Evolutionary conservation across 2,888 invertebrate species (phyloP).

Genomic region (Brachypterus glaber): DNA sequence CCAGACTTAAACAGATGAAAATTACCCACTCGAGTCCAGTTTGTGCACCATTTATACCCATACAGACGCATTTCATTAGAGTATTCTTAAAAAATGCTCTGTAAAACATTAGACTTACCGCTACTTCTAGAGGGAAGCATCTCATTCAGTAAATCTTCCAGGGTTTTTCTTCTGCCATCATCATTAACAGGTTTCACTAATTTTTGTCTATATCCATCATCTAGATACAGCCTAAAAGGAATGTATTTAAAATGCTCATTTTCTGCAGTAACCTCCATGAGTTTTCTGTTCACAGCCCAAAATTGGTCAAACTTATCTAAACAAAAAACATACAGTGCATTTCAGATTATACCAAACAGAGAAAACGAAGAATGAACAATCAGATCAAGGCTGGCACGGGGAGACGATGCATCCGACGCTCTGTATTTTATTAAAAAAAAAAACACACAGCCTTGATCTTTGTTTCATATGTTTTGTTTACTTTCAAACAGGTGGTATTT

Average conservation of each 20-base stretch:
- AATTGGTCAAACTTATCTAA: constrained; percentile 97
- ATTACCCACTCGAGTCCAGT: too few species aligned
- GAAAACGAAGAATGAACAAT: too few species aligned
- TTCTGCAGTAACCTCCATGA: constrained; percentile 81
- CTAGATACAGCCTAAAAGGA: constrained; percentile 73
- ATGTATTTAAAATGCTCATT: constrained; percentile 80
- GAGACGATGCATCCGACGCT: too few species aligned
- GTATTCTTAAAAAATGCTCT: too few species aligned
- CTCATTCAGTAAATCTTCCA: constrained; percentile 62
- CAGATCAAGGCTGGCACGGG: too few species aligned
- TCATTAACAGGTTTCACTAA: constrained; percentile 66
- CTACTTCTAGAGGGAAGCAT: constrained; percentile 52
- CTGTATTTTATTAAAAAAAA: too few species aligned
- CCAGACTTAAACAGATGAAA: too few species aligned
- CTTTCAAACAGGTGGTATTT: too few species aligned
- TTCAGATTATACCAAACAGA: neutral
- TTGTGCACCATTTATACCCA: too few species aligned
- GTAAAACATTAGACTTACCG: constrained; percentile 31
- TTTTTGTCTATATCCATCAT: constrained; percentile 64
- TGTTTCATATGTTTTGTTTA: too few species aligned
- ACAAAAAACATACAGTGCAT: constrained; percentile 27
- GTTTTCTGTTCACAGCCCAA: constrained; percentile 91
- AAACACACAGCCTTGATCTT: too few species aligned
- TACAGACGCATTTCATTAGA: too few species aligned
- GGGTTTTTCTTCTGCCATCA: constrained; percentile 62